Conservation (phyloP, 2,113 vertebrate genomes). For the Clarias batrachus region DNA sequence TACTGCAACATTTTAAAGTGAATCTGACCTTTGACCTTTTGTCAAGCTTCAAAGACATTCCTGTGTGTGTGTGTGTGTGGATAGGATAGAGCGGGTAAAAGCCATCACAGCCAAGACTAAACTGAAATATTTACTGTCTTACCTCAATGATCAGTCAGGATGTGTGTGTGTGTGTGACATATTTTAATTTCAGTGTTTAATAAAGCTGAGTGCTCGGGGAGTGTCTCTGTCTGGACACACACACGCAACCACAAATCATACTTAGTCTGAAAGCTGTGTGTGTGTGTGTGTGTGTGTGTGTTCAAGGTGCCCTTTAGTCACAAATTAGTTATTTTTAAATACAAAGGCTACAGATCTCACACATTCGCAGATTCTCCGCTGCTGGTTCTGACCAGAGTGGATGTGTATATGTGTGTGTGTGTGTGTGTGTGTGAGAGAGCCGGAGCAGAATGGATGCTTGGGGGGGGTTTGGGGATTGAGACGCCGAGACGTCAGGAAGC, state of each 20-base stretch:
- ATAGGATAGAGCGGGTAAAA: not conserved
- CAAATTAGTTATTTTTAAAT: not conserved
- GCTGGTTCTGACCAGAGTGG: not conserved
- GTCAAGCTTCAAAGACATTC: slow-evolving; percentile 3
- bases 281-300: not conserved
- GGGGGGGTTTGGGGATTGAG: too few species aligned
- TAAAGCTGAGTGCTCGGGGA: slow-evolving; percentile 71
- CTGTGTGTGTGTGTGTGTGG: not conserved
- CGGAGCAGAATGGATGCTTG: not conserved
- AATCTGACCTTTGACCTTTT: slow-evolving; percentile 3
- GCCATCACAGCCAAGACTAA: not conserved
- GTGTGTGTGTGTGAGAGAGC: too few species aligned
- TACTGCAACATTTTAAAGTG: not conserved
- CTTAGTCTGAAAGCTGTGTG: too few species aligned
- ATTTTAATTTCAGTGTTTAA: slow-evolving; percentile 61
- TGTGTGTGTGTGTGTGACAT: not conserved
- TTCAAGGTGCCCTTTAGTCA: slow-evolving; percentile 62
- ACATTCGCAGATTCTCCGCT: not conserved
- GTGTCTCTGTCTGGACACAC: slow-evolving; percentile 59
- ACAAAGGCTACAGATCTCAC: not conserved
- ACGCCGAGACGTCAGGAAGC: not conserved
- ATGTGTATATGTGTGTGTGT: not conserved
- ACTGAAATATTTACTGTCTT: not conserved
- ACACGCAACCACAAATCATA: not conserved
- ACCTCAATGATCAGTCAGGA: not conserved